Conservation (phyloP, 2,888 invertebrate genomes). For the Drosophila paramelanica region DNA sequence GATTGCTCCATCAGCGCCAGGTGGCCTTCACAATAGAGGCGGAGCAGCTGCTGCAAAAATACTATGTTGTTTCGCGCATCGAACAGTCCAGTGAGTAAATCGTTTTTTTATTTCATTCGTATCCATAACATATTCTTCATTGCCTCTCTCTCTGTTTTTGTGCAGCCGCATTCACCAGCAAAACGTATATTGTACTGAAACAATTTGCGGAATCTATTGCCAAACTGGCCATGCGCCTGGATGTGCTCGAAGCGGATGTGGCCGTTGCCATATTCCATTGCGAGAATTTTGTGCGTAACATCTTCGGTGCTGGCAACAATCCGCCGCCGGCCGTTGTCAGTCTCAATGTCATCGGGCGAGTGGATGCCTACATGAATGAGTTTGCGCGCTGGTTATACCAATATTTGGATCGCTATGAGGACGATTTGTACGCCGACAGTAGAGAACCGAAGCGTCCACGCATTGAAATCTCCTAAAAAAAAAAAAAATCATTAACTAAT, state of each 20-base stretch:
- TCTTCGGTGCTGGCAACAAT: slow-evolving; percentile 69
- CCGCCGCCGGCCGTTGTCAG: slow-evolving; percentile 71
- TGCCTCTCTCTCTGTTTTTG: slow-evolving; percentile 3
- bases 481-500: background rate
- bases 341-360: slow-evolving; percentile 70
- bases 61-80: slow-evolving; percentile 85
- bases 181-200: slow-evolving; percentile 77
- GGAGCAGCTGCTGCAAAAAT: slow-evolving; percentile 84
- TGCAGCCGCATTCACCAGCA: slow-evolving; percentile 81
- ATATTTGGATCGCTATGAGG: slow-evolving; percentile 68
- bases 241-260: slow-evolving; percentile 80
- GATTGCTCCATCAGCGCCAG: slow-evolving; percentile 68
- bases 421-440: slow-evolving; percentile 8
- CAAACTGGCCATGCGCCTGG: slow-evolving; percentile 80
- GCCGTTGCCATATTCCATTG: slow-evolving; percentile 81
- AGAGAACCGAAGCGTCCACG: slow-evolving; percentile 22
- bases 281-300: slow-evolving; percentile 77
- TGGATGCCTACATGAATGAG: slow-evolving; percentile 77
- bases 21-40: slow-evolving; percentile 78
- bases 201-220: slow-evolving; percentile 84
- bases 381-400: slow-evolving; percentile 79
- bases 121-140: slow-evolving; percentile 3
- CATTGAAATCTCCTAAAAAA: slow-evolving; percentile 2
- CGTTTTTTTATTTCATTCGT: slow-evolving; percentile 13
- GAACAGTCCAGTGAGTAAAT: slow-evolving; percentile 81